Evolutionary conservation across 2,797 vertebrate species (phyloP), one percentile per base, ranked within the genome.

Genomic region (Phalloptychus januarius): DNA sequence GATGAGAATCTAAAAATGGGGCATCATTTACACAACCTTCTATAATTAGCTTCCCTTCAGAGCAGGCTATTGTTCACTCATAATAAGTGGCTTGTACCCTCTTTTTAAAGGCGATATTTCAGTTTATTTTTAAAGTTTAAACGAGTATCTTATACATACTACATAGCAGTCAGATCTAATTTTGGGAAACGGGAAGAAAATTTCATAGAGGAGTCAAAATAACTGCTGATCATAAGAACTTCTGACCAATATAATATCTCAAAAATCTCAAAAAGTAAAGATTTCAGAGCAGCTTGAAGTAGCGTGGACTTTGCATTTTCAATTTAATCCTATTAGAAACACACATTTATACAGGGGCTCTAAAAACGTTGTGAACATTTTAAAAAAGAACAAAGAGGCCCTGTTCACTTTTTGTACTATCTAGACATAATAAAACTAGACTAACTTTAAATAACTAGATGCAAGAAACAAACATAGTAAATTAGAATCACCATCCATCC

Each of bases 1-100:
- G 79, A 87, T 45, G 42, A 70, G 45, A 79, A 15, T 8, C 46
- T 79, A 54, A 74, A 85, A 84, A 67, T 76, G 38, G 82, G 28
- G 63, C 63, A 61, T 58, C n/a, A 5, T 72, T 48, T 76, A 48
- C 61, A 12, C 11, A 1, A 78, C 38, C 52, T 77, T 56, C 54
- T 54, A 44, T 78, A 83, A 81, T 50, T 42, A 83, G 72, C 48
- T 77, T 36, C n/a, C 16, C 5, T 1, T 74, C 28, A 31, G 12
- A 52, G 23, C 23, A 40, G 10, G 12, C 63, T 16, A 15, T 69
- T 28, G 33, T 52, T 61, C 15, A 31, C 72, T 52, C 28, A 73
- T 28, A 70, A 16, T 45, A 2, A 23, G 31, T 44, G 2, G 12
- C 6, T 71, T 48, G 18, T 40, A n/a, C 33, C 5, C 15, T 33